Evolutionary conservation across 37 sponge, comb jelly and placozoan genomes (phyloP), one percentile per base, ranked within the genome.

Genomic region (Haliclona indistincta): DNA sequence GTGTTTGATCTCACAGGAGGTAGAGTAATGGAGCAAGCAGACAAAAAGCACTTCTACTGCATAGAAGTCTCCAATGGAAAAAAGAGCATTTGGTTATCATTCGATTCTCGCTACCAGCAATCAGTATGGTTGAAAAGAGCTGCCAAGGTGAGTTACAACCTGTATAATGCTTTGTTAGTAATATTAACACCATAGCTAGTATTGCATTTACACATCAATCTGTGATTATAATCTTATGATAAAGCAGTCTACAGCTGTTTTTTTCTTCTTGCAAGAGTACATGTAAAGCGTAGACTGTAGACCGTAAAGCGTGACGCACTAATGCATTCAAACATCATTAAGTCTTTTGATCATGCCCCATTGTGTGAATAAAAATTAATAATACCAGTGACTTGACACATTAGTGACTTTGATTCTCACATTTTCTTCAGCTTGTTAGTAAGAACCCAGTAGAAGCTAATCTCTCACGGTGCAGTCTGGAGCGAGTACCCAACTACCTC

Each of bases 101-200:
- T 90, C 67, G 74, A 68, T 29, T 54, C 82, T 10, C 67, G 88
- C n/a, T 17, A 78, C 20, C 82, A 87, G 67, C 86, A 88, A 63
- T 71, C 92, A 15, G 76, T 65, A 23, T 95, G 95, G 95, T 43
- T 88, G 26, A 76, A 87, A 23, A 71, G 89, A 70, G 75, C 83
- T 26, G 81, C 76, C 80, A 88, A 88, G 78, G 91, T 85, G 60
- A 45, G 49, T 30, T 23, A 43, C 25, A 58, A 47, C 15, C 51
- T 17, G n/a, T n/a, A n/a, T n/a, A n/a, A n/a, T n/a, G n/a, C n/a
- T n/a, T n/a, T n/a, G n/a, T n/a, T n/a, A n/a, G n/a, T n/a, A n/a
- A n/a, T n/a, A n/a, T n/a, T n/a, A n/a, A n/a, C n/a, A n/a, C n/a
- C n/a, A n/a, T n/a, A n/a, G n/a, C n/a, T n/a, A n/a, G n/a, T n/a